Base-by-base conservation (phyloP, 2,797 vertebrate species). In the Ceyx erithaca region DNA sequence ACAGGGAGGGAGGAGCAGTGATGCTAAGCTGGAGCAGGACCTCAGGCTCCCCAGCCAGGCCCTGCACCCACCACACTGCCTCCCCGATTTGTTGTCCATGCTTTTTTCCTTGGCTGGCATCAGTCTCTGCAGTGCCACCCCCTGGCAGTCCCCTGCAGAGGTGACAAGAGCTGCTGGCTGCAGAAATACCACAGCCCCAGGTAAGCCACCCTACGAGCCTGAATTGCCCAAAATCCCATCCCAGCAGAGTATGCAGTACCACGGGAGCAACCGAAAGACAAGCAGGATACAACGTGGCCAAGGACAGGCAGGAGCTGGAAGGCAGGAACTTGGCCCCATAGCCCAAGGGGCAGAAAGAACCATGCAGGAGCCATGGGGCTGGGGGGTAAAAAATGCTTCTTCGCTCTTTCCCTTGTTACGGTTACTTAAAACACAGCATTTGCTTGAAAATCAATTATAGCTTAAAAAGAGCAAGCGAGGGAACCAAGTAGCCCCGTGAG, bases 91-190 rank as follows among this genome's bases (percentile, higher is more conserved):
- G 18, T 12, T 51, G 0, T 70, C 40, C 14, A 9, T 18, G 66
- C 64, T 5, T 17, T 17, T 21, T 19, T 87, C 48, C 76, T 55
- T 6, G 67, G 8, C 87, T 96, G 94, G 92, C 96, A 92, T 90
- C 94, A 45, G 92, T 23, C 89, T 93, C 94, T 22, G 85, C 89
- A 95, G 92, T 96, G 95, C 95, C 91, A 91, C 94, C 94, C 93
- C 95, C 94, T 95, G 94, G 90, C 93, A 93, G 89, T 58, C 69
- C 88, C 80, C 91, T 9, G 69, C 87, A 43, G 85, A 94, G 86
- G 64, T 69, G 89, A 92, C 79, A 33, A 35, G 28, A 9, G 57
- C 75, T 75, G 75, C 63, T 5, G n/a, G 64, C 80, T 16, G 37
- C 70, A 58, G 59, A 19, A 80, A 63, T 14, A 31, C 54, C 2